phyloP scores from a whole-genome alignment of 2,888 invertebrate species.

The Meandrusa payeni region DNA sequence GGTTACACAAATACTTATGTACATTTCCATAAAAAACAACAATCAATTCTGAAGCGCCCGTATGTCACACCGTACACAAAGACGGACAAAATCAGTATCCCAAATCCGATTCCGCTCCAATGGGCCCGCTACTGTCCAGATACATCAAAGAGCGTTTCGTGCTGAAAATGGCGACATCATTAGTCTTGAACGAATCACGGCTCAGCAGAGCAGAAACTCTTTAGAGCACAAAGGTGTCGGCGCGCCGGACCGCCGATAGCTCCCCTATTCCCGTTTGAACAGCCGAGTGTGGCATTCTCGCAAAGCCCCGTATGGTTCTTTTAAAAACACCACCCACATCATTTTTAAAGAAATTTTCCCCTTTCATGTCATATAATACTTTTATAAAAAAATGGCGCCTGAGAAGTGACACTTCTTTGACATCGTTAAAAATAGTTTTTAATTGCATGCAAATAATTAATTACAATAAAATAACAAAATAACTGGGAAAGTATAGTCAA shows the following conservation, averaged over 20 bases:
- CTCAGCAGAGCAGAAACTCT: slow-evolving; percentile 50
- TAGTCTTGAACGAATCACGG: slow-evolving; percentile 54
- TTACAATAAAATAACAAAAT: no score
- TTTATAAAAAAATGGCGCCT: no score
- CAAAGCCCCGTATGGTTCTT: slow-evolving; percentile 15
- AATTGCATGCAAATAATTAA: no score
- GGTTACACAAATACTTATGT: not conserved
- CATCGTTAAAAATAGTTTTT: no score
- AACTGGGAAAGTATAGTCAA: no score
- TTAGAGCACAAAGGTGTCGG: slow-evolving; percentile 53
- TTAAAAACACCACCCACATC: slow-evolving; percentile 6
- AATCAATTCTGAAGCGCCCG: slow-evolving; percentile 1
- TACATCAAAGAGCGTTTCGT: slow-evolving; percentile 32
- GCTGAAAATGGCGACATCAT: slow-evolving; percentile 47
- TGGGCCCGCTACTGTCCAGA: slow-evolving; percentile 28
- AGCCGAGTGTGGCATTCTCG: slow-evolving; percentile 22
- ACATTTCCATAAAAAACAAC: not conserved
- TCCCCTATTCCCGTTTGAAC: slow-evolving; percentile 35
- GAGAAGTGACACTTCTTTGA: no score
- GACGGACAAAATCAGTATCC: slow-evolving; percentile 16
- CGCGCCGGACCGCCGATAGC: slow-evolving; percentile 31
- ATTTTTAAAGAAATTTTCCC: not conserved
- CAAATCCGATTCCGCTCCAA: slow-evolving; percentile 19
- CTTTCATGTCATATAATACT: no score
- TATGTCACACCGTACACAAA: slow-evolving; percentile 9